phyloP scores from a whole-genome alignment of 2,888 invertebrate species.

The Glyphotaelius pellucidus region DNA sequence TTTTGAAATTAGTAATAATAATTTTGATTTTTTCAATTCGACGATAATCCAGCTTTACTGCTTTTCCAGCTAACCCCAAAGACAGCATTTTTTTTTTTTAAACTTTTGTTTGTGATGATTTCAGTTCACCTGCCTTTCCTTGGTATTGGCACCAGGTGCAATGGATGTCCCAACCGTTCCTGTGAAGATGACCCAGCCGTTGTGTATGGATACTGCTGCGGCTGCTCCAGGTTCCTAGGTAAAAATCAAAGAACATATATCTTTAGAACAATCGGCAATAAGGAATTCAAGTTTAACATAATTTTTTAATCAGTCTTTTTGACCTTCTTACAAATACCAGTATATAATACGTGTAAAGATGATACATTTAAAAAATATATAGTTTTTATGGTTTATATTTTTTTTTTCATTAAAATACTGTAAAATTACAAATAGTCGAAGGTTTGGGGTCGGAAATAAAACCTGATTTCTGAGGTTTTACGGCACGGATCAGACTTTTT shows the following conservation, averaged over 20 bases:
- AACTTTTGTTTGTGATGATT: neutral
- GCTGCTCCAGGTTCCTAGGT: conserved; percentile 79
- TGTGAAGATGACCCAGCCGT: conserved; percentile 81
- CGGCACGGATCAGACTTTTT: too few relatives aligned
- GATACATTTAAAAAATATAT: too few relatives aligned
- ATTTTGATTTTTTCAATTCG: too few relatives aligned
- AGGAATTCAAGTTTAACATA: too few relatives aligned
- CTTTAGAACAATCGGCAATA: neutral
- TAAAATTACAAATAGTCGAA: too few relatives aligned
- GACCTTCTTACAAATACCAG: too few relatives aligned
- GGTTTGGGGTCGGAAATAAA: too few relatives aligned
- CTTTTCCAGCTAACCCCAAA: neutral
- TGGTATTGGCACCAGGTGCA: conserved; percentile 76
- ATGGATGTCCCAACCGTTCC: conserved; percentile 77
- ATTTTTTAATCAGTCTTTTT: too few relatives aligned
- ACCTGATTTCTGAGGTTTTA: too few relatives aligned
- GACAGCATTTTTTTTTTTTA: neutral
- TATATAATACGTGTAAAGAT: too few relatives aligned
- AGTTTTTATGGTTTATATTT: too few relatives aligned
- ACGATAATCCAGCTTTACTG: neutral
- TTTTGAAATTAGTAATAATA: neutral
- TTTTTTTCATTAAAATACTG: too few relatives aligned
- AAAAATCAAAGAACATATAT: conserved; percentile 63
- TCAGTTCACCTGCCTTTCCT: conserved; percentile 74
- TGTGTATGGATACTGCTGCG: conserved; percentile 81